Evolutionary conservation across 2,888 invertebrate genomes (phyloP).

Genomic region (Nebria salina): DNA sequence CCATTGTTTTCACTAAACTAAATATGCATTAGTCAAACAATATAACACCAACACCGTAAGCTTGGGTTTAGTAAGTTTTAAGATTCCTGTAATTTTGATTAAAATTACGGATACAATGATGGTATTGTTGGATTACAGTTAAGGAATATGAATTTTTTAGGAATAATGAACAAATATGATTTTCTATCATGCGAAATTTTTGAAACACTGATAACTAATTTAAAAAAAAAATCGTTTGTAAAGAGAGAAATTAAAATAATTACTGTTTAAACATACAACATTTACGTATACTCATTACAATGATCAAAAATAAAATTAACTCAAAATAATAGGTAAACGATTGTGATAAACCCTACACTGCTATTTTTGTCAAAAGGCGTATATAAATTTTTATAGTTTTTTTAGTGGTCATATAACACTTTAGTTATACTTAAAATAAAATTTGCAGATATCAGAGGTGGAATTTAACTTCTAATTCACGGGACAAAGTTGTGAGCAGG

Average conservation of each 20-base stretch:
- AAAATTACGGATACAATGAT: constrained; percentile 12
- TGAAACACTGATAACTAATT: constrained; percentile 26
- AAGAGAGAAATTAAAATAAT: constrained; percentile 8
- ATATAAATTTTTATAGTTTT: background rate
- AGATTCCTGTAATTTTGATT: constrained; percentile 15
- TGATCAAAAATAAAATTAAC: background rate
- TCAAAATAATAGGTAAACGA: background rate
- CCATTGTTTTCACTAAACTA: constrained; percentile 15
- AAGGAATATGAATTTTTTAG: constrained; percentile 8
- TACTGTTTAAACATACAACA: constrained; percentile 8
- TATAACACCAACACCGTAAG: constrained; percentile 42
- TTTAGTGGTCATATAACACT: too few relatives aligned
- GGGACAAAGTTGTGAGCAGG: too few relatives aligned
- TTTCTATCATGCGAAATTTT: constrained; percentile 36
- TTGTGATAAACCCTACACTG: background rate
- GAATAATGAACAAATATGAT: constrained; percentile 3
- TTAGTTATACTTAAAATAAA: too few relatives aligned
- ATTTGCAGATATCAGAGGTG: too few relatives aligned
- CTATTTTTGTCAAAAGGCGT: background rate
- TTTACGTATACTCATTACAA: background rate
- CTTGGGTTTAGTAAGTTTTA: constrained; percentile 35
- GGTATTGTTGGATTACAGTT: constrained; percentile 10
- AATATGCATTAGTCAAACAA: constrained; percentile 31
- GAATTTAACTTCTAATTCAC: too few relatives aligned
- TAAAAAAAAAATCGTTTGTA: constrained; percentile 21